Evolutionary conservation across 2,888 invertebrate species (phyloP), one percentile per base, ranked within the genome.

Genomic region (Neoscelio sp.): DNA sequence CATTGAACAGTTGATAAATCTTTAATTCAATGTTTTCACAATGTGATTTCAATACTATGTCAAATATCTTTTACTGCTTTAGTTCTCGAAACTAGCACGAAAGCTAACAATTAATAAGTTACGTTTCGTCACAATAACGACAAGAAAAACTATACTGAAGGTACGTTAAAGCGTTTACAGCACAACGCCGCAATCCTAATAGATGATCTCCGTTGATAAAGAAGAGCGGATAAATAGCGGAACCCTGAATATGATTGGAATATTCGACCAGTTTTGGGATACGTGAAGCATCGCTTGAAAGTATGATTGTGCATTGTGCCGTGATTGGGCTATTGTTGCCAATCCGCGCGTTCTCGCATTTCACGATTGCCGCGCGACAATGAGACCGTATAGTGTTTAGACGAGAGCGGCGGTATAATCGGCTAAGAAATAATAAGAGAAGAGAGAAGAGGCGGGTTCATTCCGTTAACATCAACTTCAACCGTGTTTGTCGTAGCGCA

Each of bases 291-390:
- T 70, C 50, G 62, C 44, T 58, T 67, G 38, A 73, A 73, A 74
- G 80, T 78, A 75, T 81, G 74, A 82, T 82, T 82, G 80, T 78
- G 64, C 80, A 76, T 80, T 80, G 81, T 81, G 67, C 71, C 48
- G 75, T 80, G 81, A 82, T 82, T 81, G 81, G 78, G 76, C 80
- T 74, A 81, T 82, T 82, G 82, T 81, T 78, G 48, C 44, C 28
- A 67, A 74, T 67, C 18, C 50, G 13, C 58, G 65, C 42, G n/a
- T 40, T n/a, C 44, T 64, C 46, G 46, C 35, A 50, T 65, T 50
- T 56, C 65, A 26, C 33, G 50, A 74, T 58, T 56, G 60, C 23
- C 12, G 50, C 38, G 2, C 10, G 52, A 62, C 54, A 58, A 74
- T 74, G 58, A 42, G n/a, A 40, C 42, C 18, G 74, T 42, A 42